Evolutionary conservation across 1,140 invertebrate species (phyloP).

Genomic region (roundworm (Caenorhabditis elegans)): WBcel235 BX284605.5:10159001-10159500

Average conservation of each 20-base stretch:
- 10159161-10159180: background rate
- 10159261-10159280: background rate
- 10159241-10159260: background rate
- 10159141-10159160: background rate
- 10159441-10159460: background rate
- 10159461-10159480: background rate
- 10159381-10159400: background rate
- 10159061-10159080: conserved; percentile 22
- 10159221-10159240: background rate
- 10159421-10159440: background rate
- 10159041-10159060: conserved; percentile 26
- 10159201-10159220: conserved; percentile 5
- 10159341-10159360: too few species aligned
- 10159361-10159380: background rate
- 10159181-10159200: background rate
- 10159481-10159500: background rate
- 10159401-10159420: background rate
- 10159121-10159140: too few species aligned
- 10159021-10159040: conserved; percentile 19
- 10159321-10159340: too few species aligned
- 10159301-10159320: too few species aligned
- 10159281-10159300: too few species aligned
- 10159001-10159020: conserved; percentile 34
- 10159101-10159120: too few species aligned
- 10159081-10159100: background rate